These are phyloP conservation scores for Drosophila ogumai DNA, from an alignment of 1,140 invertebrate genomes.

Conservation along the genomic window DNA sequence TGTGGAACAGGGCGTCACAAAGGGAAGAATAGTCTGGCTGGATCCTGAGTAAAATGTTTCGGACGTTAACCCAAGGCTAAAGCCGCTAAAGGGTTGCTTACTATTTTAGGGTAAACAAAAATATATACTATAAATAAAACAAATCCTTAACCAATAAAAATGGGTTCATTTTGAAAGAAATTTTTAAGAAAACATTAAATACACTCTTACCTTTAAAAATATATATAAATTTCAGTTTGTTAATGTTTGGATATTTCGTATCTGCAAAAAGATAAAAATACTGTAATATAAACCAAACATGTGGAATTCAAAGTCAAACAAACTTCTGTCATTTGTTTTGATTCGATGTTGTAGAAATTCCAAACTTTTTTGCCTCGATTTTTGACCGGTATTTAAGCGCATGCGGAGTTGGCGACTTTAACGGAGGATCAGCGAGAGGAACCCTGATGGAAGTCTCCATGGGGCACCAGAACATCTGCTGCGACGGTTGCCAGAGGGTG, in stretches of 20 bases:
- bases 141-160: background rate
- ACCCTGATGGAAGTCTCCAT: conserved; percentile 1
- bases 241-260: too few relatives aligned
- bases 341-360: conserved; percentile 23
- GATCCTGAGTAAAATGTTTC: background rate
- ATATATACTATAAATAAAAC: background rate
- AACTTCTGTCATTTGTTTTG: conserved; percentile 9
- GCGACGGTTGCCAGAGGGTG: conserved; percentile 60
- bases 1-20: background rate
- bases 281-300: background rate
- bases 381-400: conserved; percentile 13
- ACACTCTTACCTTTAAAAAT: too few relatives aligned
- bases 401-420: background rate
- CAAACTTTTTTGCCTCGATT: conserved; percentile 7
- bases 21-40: background rate
- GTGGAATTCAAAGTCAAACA: background rate
- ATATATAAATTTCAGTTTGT: too few relatives aligned
- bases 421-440: background rate
- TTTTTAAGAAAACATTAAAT: background rate
- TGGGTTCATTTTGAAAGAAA: background rate
- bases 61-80: conserved; percentile 16
- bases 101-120: background rate
- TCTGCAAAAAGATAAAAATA: background rate
- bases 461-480: conserved; percentile 60
- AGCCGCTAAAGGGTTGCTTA: background rate